Evolutionary conservation across 2,797 vertebrate species (phyloP).

Genomic region (Darevskia nairensis): DNA sequence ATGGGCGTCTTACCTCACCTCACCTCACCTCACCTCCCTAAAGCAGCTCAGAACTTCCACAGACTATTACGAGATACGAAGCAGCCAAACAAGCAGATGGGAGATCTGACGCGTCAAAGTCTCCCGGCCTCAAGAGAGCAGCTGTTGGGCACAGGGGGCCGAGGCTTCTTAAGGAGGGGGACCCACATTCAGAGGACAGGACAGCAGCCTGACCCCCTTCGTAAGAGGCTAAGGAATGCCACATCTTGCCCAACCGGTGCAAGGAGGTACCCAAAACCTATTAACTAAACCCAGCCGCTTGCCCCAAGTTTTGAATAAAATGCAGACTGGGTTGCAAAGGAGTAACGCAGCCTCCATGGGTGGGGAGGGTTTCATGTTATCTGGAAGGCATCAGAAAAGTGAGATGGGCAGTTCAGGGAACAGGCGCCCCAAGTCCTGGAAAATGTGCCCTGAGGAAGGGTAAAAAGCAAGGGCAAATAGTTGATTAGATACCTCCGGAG

Average conservation of each 20-base stretch:
- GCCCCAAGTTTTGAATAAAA: background rate
- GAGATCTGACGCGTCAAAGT: background rate
- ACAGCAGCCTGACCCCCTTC: background rate
- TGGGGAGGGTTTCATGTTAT: too few species aligned
- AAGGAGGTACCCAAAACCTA: background rate
- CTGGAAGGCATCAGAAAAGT: background rate
- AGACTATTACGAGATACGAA: background rate
- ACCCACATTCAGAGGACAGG: background rate
- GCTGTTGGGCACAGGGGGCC: background rate
- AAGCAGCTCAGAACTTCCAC: constrained; percentile 10
- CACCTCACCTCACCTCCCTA: constrained; percentile 27
- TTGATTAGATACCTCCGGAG: too few species aligned
- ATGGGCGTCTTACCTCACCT: background rate
- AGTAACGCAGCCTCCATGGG: background rate
- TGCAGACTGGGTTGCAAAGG: background rate
- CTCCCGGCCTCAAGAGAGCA: background rate
- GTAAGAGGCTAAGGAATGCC: background rate
- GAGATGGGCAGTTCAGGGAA: background rate
- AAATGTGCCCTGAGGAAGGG: background rate
- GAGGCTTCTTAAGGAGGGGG: background rate
- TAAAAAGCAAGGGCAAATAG: too few species aligned
- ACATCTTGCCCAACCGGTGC: too few species aligned
- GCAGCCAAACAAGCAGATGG: background rate
- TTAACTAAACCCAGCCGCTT: too few species aligned
- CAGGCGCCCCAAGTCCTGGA: too few species aligned